These are phyloP conservation scores for Horisme vitalbata DNA, from an alignment of 2,888 invertebrate genomes.

Conservation along the genomic window DNA sequence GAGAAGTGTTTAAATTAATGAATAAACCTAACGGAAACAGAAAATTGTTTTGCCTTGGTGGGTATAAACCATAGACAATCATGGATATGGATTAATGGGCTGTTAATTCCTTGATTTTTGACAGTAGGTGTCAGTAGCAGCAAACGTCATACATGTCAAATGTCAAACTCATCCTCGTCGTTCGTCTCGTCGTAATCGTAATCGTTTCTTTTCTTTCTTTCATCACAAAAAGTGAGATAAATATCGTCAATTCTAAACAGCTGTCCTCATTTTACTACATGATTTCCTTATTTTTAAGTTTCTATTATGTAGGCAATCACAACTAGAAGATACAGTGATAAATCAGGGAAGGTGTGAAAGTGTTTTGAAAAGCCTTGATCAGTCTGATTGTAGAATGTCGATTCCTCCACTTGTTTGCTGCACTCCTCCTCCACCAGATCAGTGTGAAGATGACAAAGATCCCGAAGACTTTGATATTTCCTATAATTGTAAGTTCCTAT, in stretches of 20 bases:
- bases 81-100: too few relatives aligned
- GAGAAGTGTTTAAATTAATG: too few relatives aligned
- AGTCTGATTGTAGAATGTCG: slow-evolving; percentile 72
- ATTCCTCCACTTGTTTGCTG: slow-evolving; percentile 86
- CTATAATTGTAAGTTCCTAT: slow-evolving; percentile 75
- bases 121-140: slow-evolving; percentile 1
- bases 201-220: slow-evolving; percentile 21
- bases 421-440: slow-evolving; percentile 86
- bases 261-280: slow-evolving; percentile 55
- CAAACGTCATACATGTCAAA: slow-evolving; percentile 5
- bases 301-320: slow-evolving; percentile 26
- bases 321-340: slow-evolving; percentile 18
- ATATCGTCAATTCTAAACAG: slow-evolving; percentile 72
- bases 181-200: background rate
- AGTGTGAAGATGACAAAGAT: slow-evolving; percentile 85
- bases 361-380: slow-evolving; percentile 38
- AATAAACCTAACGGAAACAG: too few relatives aligned
- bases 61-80: too few relatives aligned
- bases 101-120: too few relatives aligned
- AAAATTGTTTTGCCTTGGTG: too few relatives aligned
- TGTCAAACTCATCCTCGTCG: too few relatives aligned
- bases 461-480: slow-evolving; percentile 71
- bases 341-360: slow-evolving; percentile 31
- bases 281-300: slow-evolving; percentile 4
- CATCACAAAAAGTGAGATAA: slow-evolving; percentile 52